Percentiles rank a stretch among this genome's conserved stretches.
These are phyloP conservation scores for Tachina lurida DNA, from an alignment of 2,888 invertebrate species.

Conservation along the genomic window DNA sequence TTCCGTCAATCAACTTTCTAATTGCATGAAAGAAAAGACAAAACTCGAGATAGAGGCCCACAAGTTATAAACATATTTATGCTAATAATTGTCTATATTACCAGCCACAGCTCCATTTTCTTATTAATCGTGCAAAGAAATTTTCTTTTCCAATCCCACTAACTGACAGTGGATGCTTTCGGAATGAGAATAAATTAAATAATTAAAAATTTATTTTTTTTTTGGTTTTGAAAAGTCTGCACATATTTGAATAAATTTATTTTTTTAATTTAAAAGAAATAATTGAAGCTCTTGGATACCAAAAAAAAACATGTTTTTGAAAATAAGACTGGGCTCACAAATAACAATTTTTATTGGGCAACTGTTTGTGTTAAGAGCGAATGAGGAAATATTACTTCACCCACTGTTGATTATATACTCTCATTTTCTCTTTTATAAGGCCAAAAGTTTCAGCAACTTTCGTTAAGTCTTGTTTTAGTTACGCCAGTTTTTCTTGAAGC, in stretches of 20 bases:
- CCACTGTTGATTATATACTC: too few species aligned
- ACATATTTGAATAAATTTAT: neutral
- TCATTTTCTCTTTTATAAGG: too few species aligned
- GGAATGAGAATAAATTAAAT: neutral
- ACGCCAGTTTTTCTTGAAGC: too few species aligned
- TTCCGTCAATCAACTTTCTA: slow-evolving; percentile 78
- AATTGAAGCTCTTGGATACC: neutral
- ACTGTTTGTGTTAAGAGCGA: too few species aligned
- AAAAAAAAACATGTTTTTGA: neutral
- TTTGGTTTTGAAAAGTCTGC: neutral
- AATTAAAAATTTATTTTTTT: neutral
- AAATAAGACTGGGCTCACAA: too few species aligned
- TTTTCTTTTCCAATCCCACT: slow-evolving; percentile 19
- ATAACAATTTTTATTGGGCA: too few species aligned
- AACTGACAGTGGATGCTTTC: neutral
- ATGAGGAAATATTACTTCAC: too few species aligned
- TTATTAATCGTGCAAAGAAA: neutral
- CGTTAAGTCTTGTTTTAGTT: too few species aligned
- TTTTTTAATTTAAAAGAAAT: neutral
- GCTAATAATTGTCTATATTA: slow-evolving; percentile 62
- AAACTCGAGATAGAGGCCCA: slow-evolving; percentile 17
- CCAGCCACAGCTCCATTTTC: slow-evolving; percentile 35
- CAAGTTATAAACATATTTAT: slow-evolving; percentile 34
- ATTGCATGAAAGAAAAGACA: slow-evolving; percentile 76
- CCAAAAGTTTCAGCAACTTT: too few species aligned